Evolutionary conservation across 2,113 vertebrate genomes (phyloP).

Genomic region (Sitta europaea): DNA sequence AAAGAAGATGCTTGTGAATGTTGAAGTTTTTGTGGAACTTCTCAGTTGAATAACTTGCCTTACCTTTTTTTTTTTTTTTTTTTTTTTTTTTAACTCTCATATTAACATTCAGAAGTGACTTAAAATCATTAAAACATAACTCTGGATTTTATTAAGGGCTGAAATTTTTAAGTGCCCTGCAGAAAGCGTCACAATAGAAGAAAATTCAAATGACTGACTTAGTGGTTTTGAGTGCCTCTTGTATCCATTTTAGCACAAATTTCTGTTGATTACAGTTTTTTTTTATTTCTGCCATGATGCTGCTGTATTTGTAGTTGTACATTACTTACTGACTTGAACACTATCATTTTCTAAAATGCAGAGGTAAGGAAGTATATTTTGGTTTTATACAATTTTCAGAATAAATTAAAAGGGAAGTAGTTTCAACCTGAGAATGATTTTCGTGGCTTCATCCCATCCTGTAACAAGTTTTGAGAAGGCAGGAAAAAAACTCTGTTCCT

Average conservation of each 20-base stretch:
- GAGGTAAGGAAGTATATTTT: conserved; percentile 53
- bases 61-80: not conserved
- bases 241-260: conserved; percentile 35
- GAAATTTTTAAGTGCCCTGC: conserved; percentile 45
- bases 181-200: conserved; percentile 8
- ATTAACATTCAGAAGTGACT: conserved; percentile 26
- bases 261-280: conserved; percentile 42
- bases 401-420: conserved; percentile 49
- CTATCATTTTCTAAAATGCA: conserved; percentile 64
- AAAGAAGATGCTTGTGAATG: not conserved
- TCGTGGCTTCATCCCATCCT: conserved; percentile 6
- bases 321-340: conserved; percentile 68
- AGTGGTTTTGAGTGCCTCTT: not conserved
- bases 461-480: conserved; percentile 47
- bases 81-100: not conserved
- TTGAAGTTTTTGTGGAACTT: conserved; percentile 18
- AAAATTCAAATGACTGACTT: not conserved
- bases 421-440: conserved; percentile 33
- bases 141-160: not conserved
- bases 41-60: not conserved
- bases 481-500: conserved; percentile 2
- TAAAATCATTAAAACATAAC: conserved; percentile 20
- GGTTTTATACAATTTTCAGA: conserved; percentile 59
- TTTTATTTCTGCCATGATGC: conserved; percentile 57
- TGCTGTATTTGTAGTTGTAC: conserved; percentile 55